Evolutionary conservation across 37 sponge, comb jelly and placozoan species (phyloP).

Genomic region (Crambe crambe): DNA sequence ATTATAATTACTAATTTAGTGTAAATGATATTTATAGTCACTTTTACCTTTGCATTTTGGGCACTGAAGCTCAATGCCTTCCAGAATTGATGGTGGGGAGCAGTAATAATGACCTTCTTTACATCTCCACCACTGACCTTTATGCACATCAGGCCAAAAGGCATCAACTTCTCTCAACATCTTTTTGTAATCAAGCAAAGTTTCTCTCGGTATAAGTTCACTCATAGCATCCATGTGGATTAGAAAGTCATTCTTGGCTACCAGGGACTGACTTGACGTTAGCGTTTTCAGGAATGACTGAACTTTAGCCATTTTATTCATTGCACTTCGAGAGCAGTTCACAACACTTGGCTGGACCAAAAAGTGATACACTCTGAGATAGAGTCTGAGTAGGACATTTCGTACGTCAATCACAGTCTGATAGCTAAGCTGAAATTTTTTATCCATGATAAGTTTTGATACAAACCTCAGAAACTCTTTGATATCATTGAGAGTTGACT

Average conservation of each 20-base stretch:
- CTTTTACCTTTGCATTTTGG: constrained; percentile 4
- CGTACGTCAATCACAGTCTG: too few species aligned
- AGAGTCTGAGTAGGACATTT: too few species aligned
- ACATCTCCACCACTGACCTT: constrained; percentile 84
- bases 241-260: neutral
- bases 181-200: neutral
- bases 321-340: too few species aligned
- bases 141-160: constrained; percentile 10
- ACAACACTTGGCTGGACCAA: too few species aligned
- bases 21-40: too few species aligned
- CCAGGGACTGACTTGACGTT: neutral
- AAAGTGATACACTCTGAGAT: too few species aligned
- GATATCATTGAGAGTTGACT: too few species aligned
- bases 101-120: constrained; percentile 79
- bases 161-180: neutral
- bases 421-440: too few species aligned
- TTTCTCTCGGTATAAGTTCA: neutral
- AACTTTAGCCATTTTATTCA: neutral
- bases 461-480: too few species aligned
- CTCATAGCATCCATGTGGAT: neutral
- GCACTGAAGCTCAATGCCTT: neutral
- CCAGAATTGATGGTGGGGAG: constrained; percentile 1
- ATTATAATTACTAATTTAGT: too few species aligned
- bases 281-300: neutral
- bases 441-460: too few species aligned